Evolutionary conservation across 2,888 invertebrate genomes (phyloP).

Genomic region (Cremastobaeus sp.): DNA sequence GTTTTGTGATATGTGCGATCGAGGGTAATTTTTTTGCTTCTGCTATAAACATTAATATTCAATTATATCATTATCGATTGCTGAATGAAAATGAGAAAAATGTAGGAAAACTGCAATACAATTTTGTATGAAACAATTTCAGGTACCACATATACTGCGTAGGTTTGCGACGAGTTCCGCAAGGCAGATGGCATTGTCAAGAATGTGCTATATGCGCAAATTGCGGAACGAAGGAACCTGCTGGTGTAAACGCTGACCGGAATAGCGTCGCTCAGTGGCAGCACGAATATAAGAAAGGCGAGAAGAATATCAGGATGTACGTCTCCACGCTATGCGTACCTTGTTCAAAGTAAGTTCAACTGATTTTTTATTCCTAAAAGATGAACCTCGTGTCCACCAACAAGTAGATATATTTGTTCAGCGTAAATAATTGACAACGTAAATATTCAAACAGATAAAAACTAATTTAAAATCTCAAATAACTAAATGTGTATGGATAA

Average conservation of each 20-base stretch:
- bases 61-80: too few species aligned
- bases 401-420: neutral
- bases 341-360: slow-evolving; percentile 82
- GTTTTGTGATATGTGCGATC: slow-evolving; percentile 95
- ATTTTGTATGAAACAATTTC: slow-evolving; percentile 17
- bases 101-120: too few species aligned
- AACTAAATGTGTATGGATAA: slow-evolving; percentile 9
- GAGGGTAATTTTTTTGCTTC: slow-evolving; percentile 80
- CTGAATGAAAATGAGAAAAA: too few species aligned
- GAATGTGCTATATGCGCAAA: slow-evolving; percentile 85
- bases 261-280: slow-evolving; percentile 79
- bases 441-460: neutral
- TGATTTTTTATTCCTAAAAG: slow-evolving; percentile 2
- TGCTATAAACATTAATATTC: too few species aligned
- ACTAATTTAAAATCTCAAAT: neutral
- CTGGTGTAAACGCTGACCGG: slow-evolving; percentile 76
- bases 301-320: slow-evolving; percentile 78
- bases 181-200: slow-evolving; percentile 93
- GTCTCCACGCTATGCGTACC: slow-evolving; percentile 83
- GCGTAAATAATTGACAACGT: too few species aligned
- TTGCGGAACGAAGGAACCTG: slow-evolving; percentile 79
- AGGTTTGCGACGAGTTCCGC: slow-evolving; percentile 87
- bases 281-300: slow-evolving; percentile 80
- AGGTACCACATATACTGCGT: slow-evolving; percentile 94
- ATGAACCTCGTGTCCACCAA: neutral